Conservation (phyloP, 2,797 vertebrate species). For the Euthynnus affinis region DNA sequence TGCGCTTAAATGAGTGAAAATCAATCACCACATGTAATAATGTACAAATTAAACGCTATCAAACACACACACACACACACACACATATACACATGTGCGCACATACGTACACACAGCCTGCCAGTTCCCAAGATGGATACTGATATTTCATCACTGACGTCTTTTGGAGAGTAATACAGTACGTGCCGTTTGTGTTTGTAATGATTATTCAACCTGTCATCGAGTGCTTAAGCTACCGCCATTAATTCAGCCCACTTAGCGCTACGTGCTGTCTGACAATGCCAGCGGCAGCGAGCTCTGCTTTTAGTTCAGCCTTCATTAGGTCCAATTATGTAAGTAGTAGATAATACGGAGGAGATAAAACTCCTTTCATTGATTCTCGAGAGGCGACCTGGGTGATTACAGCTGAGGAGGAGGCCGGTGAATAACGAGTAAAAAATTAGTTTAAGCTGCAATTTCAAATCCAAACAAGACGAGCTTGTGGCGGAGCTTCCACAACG, state of each 20-base stretch:
- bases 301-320: conserved; percentile 34
- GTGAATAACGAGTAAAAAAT: conserved; percentile 1
- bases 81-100: not conserved
- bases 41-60: conserved; percentile 28
- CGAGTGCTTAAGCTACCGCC: conserved; percentile 9
- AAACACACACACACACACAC: conserved; percentile 9
- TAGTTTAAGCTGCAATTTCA: not conserved
- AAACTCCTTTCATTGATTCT: conserved; percentile 23
- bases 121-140: conserved; percentile 56
- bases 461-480: not conserved
- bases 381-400: conserved; percentile 18
- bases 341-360: conserved; percentile 44
- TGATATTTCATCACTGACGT: conserved; percentile 66
- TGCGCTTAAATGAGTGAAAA: conserved; percentile 33
- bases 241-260: conserved; percentile 35
- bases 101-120: conserved; percentile 35
- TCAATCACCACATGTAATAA: conserved; percentile 46
- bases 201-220: conserved; percentile 59
- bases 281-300: conserved; percentile 43
- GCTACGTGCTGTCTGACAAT: conserved; percentile 50
- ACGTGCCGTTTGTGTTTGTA: conserved; percentile 57
- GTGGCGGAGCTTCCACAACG: not conserved
- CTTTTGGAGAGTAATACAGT: conserved; percentile 25
- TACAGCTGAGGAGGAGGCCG: not conserved
- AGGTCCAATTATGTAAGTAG: conserved; percentile 43